Percentiles rank a stretch among this genome's conserved stretches.
These are phyloP conservation scores for Ellobius talpinus DNA, from an alignment of 2,113 vertebrate genomes.

Conservation along the genomic window DNA sequence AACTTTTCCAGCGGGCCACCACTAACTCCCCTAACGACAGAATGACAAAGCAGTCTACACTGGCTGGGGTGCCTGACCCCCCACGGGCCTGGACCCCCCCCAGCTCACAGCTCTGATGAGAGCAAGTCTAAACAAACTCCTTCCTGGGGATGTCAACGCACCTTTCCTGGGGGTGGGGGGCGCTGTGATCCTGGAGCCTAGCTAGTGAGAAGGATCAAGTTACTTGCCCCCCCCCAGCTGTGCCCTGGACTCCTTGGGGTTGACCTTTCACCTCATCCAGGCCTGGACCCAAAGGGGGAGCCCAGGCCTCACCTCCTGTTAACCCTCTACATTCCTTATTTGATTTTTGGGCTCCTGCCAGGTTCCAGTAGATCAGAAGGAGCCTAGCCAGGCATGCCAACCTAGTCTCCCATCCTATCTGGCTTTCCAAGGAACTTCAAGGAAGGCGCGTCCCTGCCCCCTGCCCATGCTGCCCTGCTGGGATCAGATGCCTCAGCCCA, in stretches of 20 bases:
- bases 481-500: slow-evolving; percentile 81
- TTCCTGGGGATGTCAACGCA: slow-evolving; percentile 78
- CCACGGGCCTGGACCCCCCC: slow-evolving; percentile 9
- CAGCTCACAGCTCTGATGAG: slow-evolving; percentile 52
- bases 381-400: slow-evolving; percentile 50
- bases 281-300: slow-evolving; percentile 79
- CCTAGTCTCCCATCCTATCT: slow-evolving; percentile 60
- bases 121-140: slow-evolving; percentile 73
- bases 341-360: slow-evolving; percentile 22
- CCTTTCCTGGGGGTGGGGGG: slow-evolving; percentile 78
- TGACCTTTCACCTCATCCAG: slow-evolving; percentile 84
- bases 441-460: slow-evolving; percentile 76
- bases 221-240: slow-evolving; percentile 78
- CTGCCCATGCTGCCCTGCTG: slow-evolving; percentile 72
- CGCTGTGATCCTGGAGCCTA: slow-evolving; percentile 73
- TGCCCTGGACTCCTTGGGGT: slow-evolving; percentile 75
- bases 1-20: slow-evolving; percentile 62
- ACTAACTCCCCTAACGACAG: slow-evolving; percentile 64
- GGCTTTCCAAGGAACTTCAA: slow-evolving; percentile 72
- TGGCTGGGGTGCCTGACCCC: slow-evolving; percentile 46
- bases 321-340: slow-evolving; percentile 78
- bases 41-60: slow-evolving; percentile 66
- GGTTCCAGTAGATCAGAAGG: slow-evolving; percentile 51
- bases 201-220: slow-evolving; percentile 72
- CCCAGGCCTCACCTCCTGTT: slow-evolving; percentile 74